Percentiles rank a stretch among this genome's conserved stretches.
Conservation (phyloP, 2,113 vertebrate genomes). For the Sinocyclocheilus grahami region DNA sequence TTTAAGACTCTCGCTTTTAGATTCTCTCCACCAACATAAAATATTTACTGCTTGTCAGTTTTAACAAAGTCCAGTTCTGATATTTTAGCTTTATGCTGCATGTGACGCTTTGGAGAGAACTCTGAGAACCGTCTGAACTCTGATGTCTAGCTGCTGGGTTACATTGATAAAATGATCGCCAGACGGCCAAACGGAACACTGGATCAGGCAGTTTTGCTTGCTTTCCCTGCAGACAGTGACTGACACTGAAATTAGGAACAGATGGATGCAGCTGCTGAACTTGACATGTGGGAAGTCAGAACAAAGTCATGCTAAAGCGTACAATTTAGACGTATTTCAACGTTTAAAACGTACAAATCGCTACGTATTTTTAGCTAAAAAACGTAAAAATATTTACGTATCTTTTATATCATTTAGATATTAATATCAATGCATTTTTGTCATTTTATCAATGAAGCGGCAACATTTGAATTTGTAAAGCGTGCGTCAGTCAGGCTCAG, state of each 20-base stretch:
- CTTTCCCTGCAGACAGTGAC: slow-evolving; percentile 31
- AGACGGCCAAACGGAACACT: slow-evolving; percentile 25
- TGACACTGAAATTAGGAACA: slow-evolving; percentile 36
- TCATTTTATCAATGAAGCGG: too few species aligned
- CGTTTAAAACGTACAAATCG: too few species aligned
- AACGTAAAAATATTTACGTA: too few species aligned
- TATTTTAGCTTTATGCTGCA: background rate
- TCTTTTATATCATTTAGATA: too few species aligned
- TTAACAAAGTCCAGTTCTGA: background rate
- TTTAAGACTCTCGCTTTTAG: slow-evolving; percentile 6
- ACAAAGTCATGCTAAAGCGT: background rate
- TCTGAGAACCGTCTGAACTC: slow-evolving; percentile 21
- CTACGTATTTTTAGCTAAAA: too few species aligned
- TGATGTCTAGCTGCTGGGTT: background rate
- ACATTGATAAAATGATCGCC: slow-evolving; percentile 19
- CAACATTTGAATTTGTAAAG: too few species aligned
- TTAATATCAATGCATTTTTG: too few species aligned
- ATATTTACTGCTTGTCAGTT: slow-evolving; percentile 15
- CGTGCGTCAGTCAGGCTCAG: too few species aligned
- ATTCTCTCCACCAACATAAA: slow-evolving; percentile 1
- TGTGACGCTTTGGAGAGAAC: background rate
- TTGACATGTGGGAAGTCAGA: slow-evolving; percentile 24
- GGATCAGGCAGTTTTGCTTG: slow-evolving; percentile 22
- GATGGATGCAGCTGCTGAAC: slow-evolving; percentile 22
- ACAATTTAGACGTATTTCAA: too few species aligned